Conservation (phyloP, 2,113 vertebrate genomes). For the Ceyx melanurus region DNA sequence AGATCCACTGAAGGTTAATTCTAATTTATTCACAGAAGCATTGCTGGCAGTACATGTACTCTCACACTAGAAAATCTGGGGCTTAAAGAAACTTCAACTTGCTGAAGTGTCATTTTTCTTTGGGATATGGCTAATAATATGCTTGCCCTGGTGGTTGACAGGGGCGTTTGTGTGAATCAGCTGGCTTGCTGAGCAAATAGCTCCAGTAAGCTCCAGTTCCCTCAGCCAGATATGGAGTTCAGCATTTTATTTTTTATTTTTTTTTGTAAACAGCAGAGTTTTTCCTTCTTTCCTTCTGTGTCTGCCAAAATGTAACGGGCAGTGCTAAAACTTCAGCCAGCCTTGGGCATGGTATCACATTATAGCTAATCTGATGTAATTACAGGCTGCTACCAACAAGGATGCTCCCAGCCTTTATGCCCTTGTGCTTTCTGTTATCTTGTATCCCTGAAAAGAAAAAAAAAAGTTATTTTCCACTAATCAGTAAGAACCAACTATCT, state of each 20-base stretch:
- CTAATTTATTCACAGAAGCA: background rate
- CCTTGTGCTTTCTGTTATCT: conserved; percentile 28
- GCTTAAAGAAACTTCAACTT: background rate
- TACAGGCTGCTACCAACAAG: background rate
- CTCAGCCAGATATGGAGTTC: background rate
- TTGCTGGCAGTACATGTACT: background rate
- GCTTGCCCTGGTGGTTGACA: background rate
- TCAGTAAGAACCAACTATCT: conserved; percentile 36
- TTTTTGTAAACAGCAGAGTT: background rate
- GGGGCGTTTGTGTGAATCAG: background rate
- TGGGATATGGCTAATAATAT: background rate
- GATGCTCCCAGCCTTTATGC: background rate
- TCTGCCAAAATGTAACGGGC: background rate
- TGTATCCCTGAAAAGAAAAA: conserved; percentile 6
- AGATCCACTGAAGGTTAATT: background rate
- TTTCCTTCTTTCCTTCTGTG: background rate
- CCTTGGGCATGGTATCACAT: conserved; percentile 17
- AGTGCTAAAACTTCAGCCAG: background rate
- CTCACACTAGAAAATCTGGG: background rate
- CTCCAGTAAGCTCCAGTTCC: background rate
- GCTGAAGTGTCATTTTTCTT: background rate
- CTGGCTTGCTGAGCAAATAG: background rate
- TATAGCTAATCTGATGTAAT: conserved; percentile 42
- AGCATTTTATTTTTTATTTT: background rate
- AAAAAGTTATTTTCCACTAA: background rate